Evolutionary conservation across 2,113 vertebrate genomes (phyloP), one percentile per base, ranked within the genome.

Genomic region (Hypomesus transpacificus): DNA sequence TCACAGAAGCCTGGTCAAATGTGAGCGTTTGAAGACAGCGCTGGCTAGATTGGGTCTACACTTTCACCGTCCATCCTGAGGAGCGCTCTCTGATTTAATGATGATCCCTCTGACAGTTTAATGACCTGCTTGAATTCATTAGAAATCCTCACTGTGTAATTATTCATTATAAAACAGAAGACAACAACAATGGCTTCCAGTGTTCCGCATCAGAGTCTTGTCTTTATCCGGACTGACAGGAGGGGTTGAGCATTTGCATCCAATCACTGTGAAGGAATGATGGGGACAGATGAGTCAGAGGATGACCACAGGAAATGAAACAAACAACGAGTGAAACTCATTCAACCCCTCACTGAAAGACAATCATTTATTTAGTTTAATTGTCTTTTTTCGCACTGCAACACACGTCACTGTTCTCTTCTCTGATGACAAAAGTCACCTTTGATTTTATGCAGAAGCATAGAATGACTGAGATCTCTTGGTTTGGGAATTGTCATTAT

Each of bases 201-300:
- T 20, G 65, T 5, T 74, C 53, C 1, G 58, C 52, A 70, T 78
- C 67, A n/a, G 60, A 22, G 69, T 75, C 66, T 3, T 1, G 24
- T 69, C 75, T 28, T 74, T 83, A 77, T 65, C 66, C 84, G 70
- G 74, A 34, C 60, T 68, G 28, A 77, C 59, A 28, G 59, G 3
- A 18, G 16, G 11, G 14, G 5, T 24, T 14, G 26, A 26, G 22
- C 11, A 61, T 61, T 61, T 61, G 14, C 14, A 61, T 21, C 14
- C 13, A 22, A 60, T 60, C 58, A 60, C 20, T 60, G 21, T 60
- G 17, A 20, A 61, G 22, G 4, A 26, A 17, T 21, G 26, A 26
- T 14, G 59, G 24, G 16, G 68, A 71, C 68, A 24, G 80, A 81
- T 80, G 83, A 85, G 73, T 84, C 80, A 77, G 61, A 71, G 70